phyloP scores from a whole-genome alignment of 2,113 vertebrate species.

The Scytalopus superciliaris region DNA sequence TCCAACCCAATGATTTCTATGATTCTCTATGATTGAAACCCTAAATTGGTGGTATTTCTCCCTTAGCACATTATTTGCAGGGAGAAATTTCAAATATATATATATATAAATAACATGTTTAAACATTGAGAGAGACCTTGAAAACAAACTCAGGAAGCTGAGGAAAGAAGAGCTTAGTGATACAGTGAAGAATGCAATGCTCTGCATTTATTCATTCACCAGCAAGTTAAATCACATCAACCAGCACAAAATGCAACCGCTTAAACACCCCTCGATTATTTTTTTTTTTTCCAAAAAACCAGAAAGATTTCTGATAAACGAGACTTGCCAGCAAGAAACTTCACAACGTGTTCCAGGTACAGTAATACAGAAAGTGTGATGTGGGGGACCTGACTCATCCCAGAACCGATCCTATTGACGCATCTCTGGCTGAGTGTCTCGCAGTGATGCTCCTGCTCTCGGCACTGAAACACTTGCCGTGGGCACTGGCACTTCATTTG shows the following conservation, averaged over 20 bases:
- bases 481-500: background rate
- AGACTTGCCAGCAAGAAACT: constrained; percentile 3
- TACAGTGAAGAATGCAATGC: background rate
- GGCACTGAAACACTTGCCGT: background rate
- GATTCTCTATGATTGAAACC: background rate
- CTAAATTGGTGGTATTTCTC: background rate
- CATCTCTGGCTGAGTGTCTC: background rate
- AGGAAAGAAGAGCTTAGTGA: background rate
- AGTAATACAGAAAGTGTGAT: constrained; percentile 48
- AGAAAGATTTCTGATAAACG: constrained; percentile 52
- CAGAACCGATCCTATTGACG: constrained; percentile 22
- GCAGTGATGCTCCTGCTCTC: background rate
- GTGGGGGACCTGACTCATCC: constrained; percentile 40
- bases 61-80: background rate
- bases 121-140: background rate
- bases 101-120: background rate
- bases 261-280: background rate
- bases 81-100: background rate
- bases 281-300: background rate
- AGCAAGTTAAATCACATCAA: background rate
- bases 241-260: background rate
- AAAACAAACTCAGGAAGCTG: background rate
- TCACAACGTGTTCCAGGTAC: background rate
- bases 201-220: background rate
- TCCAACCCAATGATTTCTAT: no score